phyloP scores from a whole-genome alignment of 2,113 vertebrate genomes.

The Neogale vison region DNA sequence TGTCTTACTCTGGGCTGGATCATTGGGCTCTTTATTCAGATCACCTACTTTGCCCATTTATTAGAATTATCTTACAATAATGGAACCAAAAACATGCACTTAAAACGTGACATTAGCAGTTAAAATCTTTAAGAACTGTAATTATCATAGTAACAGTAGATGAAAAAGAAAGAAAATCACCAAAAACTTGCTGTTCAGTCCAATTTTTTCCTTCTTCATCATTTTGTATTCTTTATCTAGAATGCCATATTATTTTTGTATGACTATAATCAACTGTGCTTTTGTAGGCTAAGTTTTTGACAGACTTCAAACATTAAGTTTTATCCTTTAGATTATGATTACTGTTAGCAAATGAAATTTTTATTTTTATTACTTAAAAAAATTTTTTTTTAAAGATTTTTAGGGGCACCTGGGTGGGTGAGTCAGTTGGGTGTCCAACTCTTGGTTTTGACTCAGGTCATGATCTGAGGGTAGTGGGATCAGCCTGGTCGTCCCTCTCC shows the following conservation, averaged over 20 bases:
- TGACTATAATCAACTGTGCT: not conserved
- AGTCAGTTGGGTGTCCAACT: not conserved
- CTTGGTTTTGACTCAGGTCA: not conserved
- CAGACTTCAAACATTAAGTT: not conserved
- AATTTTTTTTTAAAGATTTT: not conserved
- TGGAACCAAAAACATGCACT: not conserved
- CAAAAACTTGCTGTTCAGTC: not conserved
- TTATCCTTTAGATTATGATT: not conserved
- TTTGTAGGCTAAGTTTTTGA: not conserved
- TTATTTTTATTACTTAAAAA: not conserved
- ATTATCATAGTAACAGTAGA: not conserved
- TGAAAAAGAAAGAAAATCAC: slow-evolving; percentile 19
- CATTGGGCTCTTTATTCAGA: not conserved
- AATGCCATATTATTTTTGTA: not conserved
- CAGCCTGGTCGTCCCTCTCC: not conserved
- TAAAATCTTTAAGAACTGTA: not conserved
- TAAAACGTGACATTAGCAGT: not conserved
- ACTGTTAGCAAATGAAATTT: not conserved
- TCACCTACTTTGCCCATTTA: not conserved
- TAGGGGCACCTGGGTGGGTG: not conserved
- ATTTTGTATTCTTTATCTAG: not conserved
- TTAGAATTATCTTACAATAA: not conserved
- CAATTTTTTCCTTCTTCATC: not conserved
- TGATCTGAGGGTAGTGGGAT: not conserved
- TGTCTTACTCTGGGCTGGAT: not conserved